These are phyloP conservation scores for Nycticorax nycticorax DNA, from an alignment of 2,113 vertebrate genomes.

Conservation along the genomic window DNA sequence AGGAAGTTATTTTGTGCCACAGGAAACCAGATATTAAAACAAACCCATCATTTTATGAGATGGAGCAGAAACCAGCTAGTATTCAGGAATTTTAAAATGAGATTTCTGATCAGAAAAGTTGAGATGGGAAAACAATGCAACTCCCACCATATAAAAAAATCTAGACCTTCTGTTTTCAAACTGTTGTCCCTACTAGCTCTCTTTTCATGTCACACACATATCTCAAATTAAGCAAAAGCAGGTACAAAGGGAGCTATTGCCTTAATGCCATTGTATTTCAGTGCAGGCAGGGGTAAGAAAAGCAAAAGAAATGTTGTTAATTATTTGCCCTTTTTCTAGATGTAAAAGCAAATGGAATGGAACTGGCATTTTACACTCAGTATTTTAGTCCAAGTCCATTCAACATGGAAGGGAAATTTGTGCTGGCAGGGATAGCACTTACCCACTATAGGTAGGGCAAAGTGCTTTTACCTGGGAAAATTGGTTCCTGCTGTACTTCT, in stretches of 20 bases:
- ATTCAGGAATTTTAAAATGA: not conserved
- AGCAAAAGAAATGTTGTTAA: not conserved
- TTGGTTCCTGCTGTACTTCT: not conserved
- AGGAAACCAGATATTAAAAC: not conserved
- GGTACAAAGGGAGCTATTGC: not conserved
- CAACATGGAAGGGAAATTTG: not conserved
- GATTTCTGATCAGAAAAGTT: not conserved
- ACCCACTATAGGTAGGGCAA: not conserved
- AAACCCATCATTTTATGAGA: not conserved
- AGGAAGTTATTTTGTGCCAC: not conserved
- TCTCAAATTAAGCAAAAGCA: not conserved
- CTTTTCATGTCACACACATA: not conserved
- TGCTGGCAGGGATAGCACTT: not conserved
- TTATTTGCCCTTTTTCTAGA: not conserved
- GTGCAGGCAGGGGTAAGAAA: not conserved
- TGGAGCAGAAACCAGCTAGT: not conserved
- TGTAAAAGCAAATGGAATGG: not conserved
- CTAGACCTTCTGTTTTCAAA: not conserved
- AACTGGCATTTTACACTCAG: not conserved
- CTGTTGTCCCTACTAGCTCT: not conserved
- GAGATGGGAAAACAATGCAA: not conserved
- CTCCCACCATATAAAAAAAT: not conserved
- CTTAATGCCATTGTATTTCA: not conserved
- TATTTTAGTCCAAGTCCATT: not conserved
- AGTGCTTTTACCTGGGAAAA: not conserved